Evolutionary conservation across 2,113 vertebrate species (phyloP).

Genomic region (Onychorhynchus coronatus): DNA sequence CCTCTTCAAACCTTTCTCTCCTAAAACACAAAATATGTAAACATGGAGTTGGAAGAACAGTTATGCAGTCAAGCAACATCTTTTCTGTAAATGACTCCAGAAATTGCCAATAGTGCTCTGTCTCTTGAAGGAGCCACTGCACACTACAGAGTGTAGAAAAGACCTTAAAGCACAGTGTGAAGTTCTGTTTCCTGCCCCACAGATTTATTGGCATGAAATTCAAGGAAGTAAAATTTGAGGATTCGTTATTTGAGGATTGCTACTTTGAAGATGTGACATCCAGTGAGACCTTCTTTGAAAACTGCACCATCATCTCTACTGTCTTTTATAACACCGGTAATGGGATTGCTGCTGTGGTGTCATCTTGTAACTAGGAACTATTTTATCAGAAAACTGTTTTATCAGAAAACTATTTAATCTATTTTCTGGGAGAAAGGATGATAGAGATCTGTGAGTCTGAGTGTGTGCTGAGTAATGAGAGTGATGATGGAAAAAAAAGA

Average conservation of each 20-base stretch:
- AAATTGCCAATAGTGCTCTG: background rate
- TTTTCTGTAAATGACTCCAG: background rate
- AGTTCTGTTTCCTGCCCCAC: background rate
- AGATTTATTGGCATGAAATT: slow-evolving; percentile 94
- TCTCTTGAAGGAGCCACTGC: background rate
- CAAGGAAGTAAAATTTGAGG: slow-evolving; percentile 90
- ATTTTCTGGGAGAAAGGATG: background rate
- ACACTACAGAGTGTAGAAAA: background rate
- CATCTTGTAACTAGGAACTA: background rate
- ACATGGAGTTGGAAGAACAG: background rate
- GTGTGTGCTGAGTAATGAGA: background rate
- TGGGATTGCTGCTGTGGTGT: background rate
- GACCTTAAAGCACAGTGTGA: background rate
- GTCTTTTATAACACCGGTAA: slow-evolving; percentile 94
- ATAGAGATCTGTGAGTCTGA: background rate
- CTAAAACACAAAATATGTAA: background rate
- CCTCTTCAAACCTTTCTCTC: background rate
- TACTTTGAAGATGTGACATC: slow-evolving; percentile 93
- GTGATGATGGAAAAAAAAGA: background rate
- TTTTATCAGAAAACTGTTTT: background rate
- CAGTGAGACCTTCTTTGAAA: slow-evolving; percentile 91
- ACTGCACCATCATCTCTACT: slow-evolving; percentile 90
- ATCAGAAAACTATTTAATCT: background rate
- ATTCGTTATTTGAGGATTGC: slow-evolving; percentile 91
- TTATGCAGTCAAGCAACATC: background rate